Percentiles rank a stretch among this genome's conserved stretches.
Evolutionary conservation across 2,113 vertebrate species (phyloP).

Genomic region (Sinocyclocheilus anshuiensis): DNA sequence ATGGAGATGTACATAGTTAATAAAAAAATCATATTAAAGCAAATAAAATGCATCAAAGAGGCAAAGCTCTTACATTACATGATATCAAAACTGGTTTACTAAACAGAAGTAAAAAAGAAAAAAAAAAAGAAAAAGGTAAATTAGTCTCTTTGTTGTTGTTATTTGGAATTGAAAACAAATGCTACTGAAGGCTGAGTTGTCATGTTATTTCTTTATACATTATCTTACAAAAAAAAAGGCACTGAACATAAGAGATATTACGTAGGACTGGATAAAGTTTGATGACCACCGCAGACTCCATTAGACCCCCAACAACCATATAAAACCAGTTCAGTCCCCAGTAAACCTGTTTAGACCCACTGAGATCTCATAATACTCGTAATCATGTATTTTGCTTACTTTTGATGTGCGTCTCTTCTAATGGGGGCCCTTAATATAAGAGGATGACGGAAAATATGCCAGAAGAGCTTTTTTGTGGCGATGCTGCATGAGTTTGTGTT

Average conservation of each 20-base stretch:
- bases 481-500: not conserved
- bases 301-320: not conserved
- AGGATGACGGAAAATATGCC: not conserved
- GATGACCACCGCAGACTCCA: not conserved
- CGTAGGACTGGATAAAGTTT: not conserved
- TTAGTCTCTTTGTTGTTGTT: too few species aligned
- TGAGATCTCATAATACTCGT: not conserved
- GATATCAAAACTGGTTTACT: too few species aligned
- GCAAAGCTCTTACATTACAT: not conserved
- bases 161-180: too few species aligned
- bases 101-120: too few species aligned
- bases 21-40: too few species aligned
- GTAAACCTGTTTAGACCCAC: not conserved
- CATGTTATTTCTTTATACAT: not conserved
- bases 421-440: not conserved
- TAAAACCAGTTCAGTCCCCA: not conserved
- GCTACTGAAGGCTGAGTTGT: not conserved
- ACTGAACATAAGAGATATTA: not conserved
- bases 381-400: conserved; percentile 14
- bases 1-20: not conserved
- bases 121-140: too few species aligned
- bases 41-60: not conserved
- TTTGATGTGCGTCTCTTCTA: conserved; percentile 6
- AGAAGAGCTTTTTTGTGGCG: not conserved
- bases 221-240: not conserved